These are phyloP conservation scores for Melitaea cinxia DNA, from an alignment of 1,140 invertebrate species.

Conservation along the genomic window DNA sequence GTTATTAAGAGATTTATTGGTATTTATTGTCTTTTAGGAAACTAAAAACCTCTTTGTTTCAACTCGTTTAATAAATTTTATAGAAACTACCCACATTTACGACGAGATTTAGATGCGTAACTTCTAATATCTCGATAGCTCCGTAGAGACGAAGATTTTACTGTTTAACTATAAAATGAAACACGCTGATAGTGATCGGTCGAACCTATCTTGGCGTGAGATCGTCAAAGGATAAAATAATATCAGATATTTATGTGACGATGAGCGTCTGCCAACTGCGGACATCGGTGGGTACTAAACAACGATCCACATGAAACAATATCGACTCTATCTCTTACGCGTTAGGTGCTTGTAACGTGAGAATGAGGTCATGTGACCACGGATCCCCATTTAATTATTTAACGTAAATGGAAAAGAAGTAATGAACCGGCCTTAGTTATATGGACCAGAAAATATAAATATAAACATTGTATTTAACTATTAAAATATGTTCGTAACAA, in stretches of 20 bases:
- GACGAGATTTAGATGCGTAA: constrained; percentile 18
- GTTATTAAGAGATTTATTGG: constrained; percentile 33
- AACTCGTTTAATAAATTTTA: constrained; percentile 6
- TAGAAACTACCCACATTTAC: constrained; percentile 5
- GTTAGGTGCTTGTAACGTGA: constrained; percentile 9
- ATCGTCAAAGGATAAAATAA: constrained; percentile 54
- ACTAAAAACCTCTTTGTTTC: constrained; percentile 26
- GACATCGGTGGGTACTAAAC: neutral
- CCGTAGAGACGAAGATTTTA: constrained; percentile 18
- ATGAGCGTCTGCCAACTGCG: constrained; percentile 43
- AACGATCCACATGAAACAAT: neutral
- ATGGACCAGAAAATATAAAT: constrained; percentile 30
- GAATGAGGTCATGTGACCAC: constrained; percentile 26
- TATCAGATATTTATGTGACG: constrained; percentile 54
- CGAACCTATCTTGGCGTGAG: constrained; percentile 46
- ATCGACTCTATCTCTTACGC: constrained; percentile 24
- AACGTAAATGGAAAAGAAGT: constrained; percentile 32
- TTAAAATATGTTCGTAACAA: constrained; percentile 17
- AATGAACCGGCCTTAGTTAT: constrained; percentile 24
- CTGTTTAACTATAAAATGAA: constrained; percentile 49
- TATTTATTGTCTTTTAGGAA: constrained; percentile 15
- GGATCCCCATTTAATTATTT: constrained; percentile 31
- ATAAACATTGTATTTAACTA: constrained; percentile 21
- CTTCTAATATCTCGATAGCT: constrained; percentile 28
- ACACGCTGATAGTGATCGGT: constrained; percentile 51